These are phyloP conservation scores for Eledona agricola DNA, from an alignment of 2,888 invertebrate species.

Conservation along the genomic window DNA sequence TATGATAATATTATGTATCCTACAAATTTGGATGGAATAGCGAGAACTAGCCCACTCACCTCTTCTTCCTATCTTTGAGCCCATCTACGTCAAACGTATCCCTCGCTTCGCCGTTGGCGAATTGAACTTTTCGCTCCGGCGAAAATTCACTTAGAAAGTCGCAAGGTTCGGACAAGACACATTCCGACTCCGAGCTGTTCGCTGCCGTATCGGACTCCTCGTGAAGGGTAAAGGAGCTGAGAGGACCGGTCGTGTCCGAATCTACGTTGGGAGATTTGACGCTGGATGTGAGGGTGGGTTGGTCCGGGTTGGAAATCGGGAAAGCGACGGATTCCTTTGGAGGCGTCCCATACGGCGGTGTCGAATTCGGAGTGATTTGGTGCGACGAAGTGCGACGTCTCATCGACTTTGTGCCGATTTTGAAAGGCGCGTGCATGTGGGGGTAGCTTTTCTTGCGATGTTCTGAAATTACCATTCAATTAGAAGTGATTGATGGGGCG, in stretches of 20 bases:
- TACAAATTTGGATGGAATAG: no score
- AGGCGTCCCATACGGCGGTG: constrained; percentile 40
- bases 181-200: constrained; percentile 59
- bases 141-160: constrained; percentile 53
- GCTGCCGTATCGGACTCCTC: constrained; percentile 54
- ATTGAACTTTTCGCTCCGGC: constrained; percentile 65
- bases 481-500: no score
- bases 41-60: no score
- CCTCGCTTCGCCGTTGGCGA: constrained; percentile 60
- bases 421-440: constrained; percentile 70
- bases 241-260: constrained; percentile 35
- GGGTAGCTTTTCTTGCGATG: constrained; percentile 72
- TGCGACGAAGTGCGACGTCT: constrained; percentile 60
- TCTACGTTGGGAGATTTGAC: constrained; percentile 40
- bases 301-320: constrained; percentile 37
- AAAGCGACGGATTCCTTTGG: constrained; percentile 41
- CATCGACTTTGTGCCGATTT: constrained; percentile 68
- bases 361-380: constrained; percentile 41
- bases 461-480: constrained; percentile 60
- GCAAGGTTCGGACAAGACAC: constrained; percentile 60
- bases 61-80: constrained; percentile 61
- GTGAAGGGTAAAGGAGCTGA: constrained; percentile 45
- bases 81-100: constrained; percentile 54
- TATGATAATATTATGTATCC: no score
- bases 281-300: constrained; percentile 41